Percentiles rank a stretch among this genome's conserved stretches.
Evolutionary conservation across 2,113 vertebrate genomes (phyloP).

Genomic region (Salvelinus alpinus): DNA sequence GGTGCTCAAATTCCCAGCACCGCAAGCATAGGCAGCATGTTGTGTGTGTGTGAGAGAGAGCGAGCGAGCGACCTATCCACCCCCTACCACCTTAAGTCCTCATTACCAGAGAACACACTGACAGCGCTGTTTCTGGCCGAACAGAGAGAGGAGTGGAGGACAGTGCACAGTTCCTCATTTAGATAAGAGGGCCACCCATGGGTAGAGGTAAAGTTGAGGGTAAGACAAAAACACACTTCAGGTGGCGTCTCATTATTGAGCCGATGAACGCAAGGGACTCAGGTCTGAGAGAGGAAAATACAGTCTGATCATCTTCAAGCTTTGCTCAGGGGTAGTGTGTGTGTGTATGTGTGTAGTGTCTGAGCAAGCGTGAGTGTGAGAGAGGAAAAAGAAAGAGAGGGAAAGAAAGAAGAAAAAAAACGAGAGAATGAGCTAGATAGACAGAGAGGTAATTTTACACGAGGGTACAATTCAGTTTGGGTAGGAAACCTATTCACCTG

Average conservation of each 20-base stretch:
- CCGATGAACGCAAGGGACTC: too few relatives aligned
- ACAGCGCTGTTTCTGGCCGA: too few relatives aligned
- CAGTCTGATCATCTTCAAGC: not conserved
- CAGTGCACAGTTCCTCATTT: not conserved
- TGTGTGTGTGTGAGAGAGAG: too few relatives aligned
- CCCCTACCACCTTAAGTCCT: too few relatives aligned
- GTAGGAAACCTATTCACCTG: constrained; percentile 23
- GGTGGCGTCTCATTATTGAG: too few relatives aligned
- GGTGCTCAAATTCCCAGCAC: too few relatives aligned
- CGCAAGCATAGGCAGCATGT: too few relatives aligned
- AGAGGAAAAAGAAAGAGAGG: not conserved
- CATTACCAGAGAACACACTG: too few relatives aligned
- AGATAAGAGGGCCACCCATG: not conserved
- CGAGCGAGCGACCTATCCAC: too few relatives aligned
- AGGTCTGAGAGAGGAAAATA: not conserved
- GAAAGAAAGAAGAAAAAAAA: not conserved
- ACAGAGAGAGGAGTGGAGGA: constrained; percentile 27
- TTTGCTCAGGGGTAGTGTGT: not conserved
- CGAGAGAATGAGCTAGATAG: not conserved
- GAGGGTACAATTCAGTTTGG: too few relatives aligned
- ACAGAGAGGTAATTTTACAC: not conserved
- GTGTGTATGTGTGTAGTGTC: not conserved
- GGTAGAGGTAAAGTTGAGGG: not conserved
- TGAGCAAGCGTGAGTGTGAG: not conserved
- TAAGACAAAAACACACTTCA: not conserved